A percentile compares a stretch with the other conserved stretches of the same genome.
phyloP scores from a whole-genome alignment of 2,113 vertebrate genomes.

The Gopherus flavomarginatus region DNA sequence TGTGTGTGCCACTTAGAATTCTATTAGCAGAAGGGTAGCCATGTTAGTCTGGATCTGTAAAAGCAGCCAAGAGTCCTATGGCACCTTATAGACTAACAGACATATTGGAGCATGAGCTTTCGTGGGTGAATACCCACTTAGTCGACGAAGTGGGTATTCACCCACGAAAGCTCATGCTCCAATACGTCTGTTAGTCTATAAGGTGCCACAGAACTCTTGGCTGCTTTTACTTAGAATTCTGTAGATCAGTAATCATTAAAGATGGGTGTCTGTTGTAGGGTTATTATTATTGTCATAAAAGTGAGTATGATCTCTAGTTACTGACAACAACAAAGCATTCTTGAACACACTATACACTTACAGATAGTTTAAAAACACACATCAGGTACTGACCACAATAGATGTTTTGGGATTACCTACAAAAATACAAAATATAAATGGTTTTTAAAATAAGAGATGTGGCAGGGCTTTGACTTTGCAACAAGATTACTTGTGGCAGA shows the following conservation, averaged over 20 bases:
- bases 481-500: fast-evolving
- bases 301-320: neutral
- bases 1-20: neutral
- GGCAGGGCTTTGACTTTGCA: neutral
- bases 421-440: neutral
- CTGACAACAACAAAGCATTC: neutral
- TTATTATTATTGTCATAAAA: neutral
- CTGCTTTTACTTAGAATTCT: neutral
- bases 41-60: too few species aligned
- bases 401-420: neutral
- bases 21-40: neutral
- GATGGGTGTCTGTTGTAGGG: neutral
- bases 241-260: neutral
- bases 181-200: too few species aligned
- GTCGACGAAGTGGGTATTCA: too few species aligned
- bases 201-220: too few species aligned
- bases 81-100: too few species aligned
- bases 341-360: neutral
- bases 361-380: neutral
- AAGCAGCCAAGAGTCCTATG: too few species aligned
- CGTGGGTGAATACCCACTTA: too few species aligned
- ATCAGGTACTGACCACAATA: neutral
- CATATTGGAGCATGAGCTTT: too few species aligned
- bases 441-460: neutral
- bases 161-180: too few species aligned